These are phyloP conservation scores for Cardinalis cardinalis DNA, from an alignment of 2,113 vertebrate genomes.

Conservation along the genomic window DNA sequence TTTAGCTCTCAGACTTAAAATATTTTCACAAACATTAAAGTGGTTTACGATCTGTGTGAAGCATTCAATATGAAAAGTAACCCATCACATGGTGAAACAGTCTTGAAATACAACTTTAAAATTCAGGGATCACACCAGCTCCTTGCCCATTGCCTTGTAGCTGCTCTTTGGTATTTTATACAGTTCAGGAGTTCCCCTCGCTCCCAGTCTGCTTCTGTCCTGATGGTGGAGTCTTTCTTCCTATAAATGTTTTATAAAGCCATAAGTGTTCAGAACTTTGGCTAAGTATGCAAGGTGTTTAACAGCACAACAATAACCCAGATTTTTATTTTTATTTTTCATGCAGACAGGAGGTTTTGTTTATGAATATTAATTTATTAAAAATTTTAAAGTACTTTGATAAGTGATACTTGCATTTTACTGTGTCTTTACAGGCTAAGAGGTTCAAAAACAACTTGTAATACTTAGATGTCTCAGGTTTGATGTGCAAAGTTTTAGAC, in stretches of 20 bases:
- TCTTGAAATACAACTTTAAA: neutral
- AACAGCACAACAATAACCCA: neutral
- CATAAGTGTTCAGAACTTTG: neutral
- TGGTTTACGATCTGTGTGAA: neutral
- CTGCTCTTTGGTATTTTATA: neutral
- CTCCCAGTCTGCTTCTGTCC: neutral
- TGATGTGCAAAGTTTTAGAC: neutral
- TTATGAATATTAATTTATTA: neutral
- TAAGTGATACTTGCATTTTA: neutral
- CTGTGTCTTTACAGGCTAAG: neutral
- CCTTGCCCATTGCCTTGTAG: neutral
- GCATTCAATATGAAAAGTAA: neutral
- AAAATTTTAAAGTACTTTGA: neutral
- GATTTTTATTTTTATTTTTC: neutral
- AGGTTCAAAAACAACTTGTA: neutral
- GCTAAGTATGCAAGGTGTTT: neutral
- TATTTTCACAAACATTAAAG: constrained; percentile 18
- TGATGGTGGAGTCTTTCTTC: neutral
- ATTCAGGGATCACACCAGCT: neutral
- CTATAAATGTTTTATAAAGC: constrained; percentile 1
- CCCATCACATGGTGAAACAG: neutral
- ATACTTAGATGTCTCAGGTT: neutral
- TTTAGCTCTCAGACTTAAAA: constrained; percentile 19
- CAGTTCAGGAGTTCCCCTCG: neutral
- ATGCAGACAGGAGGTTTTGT: neutral